Percentiles rank a stretch among this genome's conserved stretches.
phyloP scores from a whole-genome alignment of 2,888 invertebrate genomes.

The Lasioglossum villosulum region DNA sequence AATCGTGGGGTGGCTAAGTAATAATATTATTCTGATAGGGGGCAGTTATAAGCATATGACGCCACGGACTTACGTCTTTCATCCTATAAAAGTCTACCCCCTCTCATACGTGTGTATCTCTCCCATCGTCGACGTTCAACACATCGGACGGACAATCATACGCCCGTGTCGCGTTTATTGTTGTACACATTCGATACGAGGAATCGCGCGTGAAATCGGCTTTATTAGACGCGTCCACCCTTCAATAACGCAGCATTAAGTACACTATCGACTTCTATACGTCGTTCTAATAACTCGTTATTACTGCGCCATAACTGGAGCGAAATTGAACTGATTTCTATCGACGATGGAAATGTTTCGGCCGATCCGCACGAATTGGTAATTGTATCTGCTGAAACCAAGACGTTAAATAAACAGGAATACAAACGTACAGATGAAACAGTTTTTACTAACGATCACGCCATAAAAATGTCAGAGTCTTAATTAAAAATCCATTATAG shows the following conservation, averaged over 20 bases:
- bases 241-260: constrained; percentile 66
- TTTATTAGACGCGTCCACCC: constrained; percentile 78
- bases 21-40: constrained; percentile 83
- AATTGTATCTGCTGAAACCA: neutral
- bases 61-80: constrained; percentile 80
- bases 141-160: constrained; percentile 31
- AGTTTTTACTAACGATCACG: too few species aligned
- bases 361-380: neutral
- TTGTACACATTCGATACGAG: constrained; percentile 72
- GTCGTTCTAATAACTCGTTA: constrained; percentile 49
- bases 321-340: neutral
- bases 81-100: constrained; percentile 74
- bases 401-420: neutral
- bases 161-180: constrained; percentile 69
- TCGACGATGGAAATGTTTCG: neutral
- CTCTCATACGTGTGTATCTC: constrained; percentile 56
- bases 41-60: constrained; percentile 83
- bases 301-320: neutral
- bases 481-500: neutral
- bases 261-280: constrained; percentile 58
- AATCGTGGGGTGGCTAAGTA: constrained; percentile 71
- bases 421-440: too few species aligned
- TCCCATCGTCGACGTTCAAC: constrained; percentile 61
- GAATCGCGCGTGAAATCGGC: constrained; percentile 82
- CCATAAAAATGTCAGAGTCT: too few species aligned